Evolutionary conservation across 2,113 vertebrate species (phyloP).

Genomic region (Pterocles burchelli): DNA sequence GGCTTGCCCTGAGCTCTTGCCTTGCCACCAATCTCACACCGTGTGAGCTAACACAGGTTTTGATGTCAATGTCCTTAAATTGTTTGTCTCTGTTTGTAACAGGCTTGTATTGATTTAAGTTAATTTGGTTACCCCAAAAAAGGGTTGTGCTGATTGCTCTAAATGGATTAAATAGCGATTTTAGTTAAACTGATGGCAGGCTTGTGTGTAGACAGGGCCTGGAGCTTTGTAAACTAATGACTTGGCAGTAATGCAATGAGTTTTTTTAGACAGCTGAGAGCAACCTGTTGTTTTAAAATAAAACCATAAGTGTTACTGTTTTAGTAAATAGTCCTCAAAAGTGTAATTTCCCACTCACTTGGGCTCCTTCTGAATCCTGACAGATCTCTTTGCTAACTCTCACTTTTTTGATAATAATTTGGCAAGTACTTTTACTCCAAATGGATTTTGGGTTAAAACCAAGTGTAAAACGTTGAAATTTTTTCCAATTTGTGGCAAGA

Average conservation of each 20-base stretch:
- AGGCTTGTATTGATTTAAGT: slow-evolving; percentile 47
- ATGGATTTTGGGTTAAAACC: not conserved
- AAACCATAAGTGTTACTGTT: not conserved
- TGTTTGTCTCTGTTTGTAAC: slow-evolving; percentile 31
- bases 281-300: slow-evolving; percentile 15
- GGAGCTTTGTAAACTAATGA: slow-evolving; percentile 65
- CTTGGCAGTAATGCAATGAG: slow-evolving; percentile 29
- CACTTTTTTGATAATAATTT: not conserved
- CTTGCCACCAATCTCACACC: not conserved
- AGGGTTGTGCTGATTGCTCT: slow-evolving; percentile 58
- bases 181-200: slow-evolving; percentile 50
- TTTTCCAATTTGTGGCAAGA: not conserved
- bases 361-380: not conserved
- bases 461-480: not conserved
- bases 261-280: not conserved
- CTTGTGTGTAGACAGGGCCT: slow-evolving; percentile 58
- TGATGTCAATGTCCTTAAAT: not conserved
- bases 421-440: not conserved
- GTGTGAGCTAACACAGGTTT: slow-evolving; percentile 9
- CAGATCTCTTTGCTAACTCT: not conserved
- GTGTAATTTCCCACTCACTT: not conserved
- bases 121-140: slow-evolving; percentile 52
- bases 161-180: slow-evolving; percentile 61
- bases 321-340: not conserved
- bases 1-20: not conserved